Base-by-base conservation (phyloP, 2,888 invertebrate genomes). In the Xestoiulus laeticollis region DNA sequence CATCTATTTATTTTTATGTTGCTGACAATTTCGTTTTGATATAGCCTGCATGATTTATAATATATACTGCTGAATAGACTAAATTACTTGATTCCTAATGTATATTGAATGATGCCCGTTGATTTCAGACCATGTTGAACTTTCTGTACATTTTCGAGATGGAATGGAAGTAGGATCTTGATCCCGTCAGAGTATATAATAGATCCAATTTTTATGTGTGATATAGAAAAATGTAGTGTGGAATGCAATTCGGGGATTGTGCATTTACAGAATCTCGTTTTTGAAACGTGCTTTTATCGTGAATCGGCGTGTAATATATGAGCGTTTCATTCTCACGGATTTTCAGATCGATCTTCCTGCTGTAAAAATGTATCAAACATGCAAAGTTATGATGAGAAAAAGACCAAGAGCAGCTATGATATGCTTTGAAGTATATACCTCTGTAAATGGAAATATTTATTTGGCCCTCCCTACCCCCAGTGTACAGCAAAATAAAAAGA, bases 371-470 rank as follows among this genome's bases (percentile, higher is more conserved):
- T 78, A 78, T 12, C 30, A 78, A 78, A 78, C 78, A 30, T 78
- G 78, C 78, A 78, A 78, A 78, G 78, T 78, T 78, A 78, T 78
- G 78, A 78, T 14, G 78, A 78, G 78, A 78, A 78, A 78, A 78
- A 78, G 78, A 78, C 78, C 78, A 78, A 78, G 78, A 78, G 78
- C 78, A 78, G 78, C 78, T 78, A 78, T 78, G 78, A 78, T 78
- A 78, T 78, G 78, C 78, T 78, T 78, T 26, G 30, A 78, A 78
- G 78, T 78, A 78, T 78, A 78, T 78, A 78, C 78, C 78, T 78
- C 78, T 78, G 78, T 78, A 78, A 78, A 78, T 78, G 78, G 78
- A 78, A 78, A 12, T 78, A 78, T 78, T 78, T 78, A 78, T 78
- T 78, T 78, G 78, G 78, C 78, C 78, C 30, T 78, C 78, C 78